Conservation (phyloP, 2,888 invertebrate species). For the Mimumesa dahlbomi region DNA sequence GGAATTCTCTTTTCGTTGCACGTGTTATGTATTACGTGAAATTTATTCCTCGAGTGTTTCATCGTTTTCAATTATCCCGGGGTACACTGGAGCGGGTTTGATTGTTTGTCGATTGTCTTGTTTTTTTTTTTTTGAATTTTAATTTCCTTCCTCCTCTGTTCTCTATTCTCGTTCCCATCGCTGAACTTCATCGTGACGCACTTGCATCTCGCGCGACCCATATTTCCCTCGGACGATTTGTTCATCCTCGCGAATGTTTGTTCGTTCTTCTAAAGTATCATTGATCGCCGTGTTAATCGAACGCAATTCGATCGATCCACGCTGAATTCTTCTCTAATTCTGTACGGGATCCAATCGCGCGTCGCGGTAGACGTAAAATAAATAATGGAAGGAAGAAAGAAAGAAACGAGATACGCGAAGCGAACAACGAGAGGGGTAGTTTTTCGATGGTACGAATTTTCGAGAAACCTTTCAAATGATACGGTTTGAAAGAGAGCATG, state of each 20-base stretch:
- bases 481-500: slow-evolving; percentile 27
- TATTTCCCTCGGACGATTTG: background rate
- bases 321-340: slow-evolving; percentile 38
- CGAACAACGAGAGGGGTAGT: slow-evolving; percentile 8
- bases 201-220: background rate
- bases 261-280: background rate
- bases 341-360: slow-evolving; percentile 58
- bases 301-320: slow-evolving; percentile 4
- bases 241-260: too few species aligned
- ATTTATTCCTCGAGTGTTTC: background rate
- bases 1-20: background rate
- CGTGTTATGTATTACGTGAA: background rate
- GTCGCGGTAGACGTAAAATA: slow-evolving; percentile 62
- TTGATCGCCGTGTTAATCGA: background rate
- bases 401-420: slow-evolving; percentile 13
- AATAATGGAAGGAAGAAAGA: slow-evolving; percentile 25
- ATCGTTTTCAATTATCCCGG: background rate
- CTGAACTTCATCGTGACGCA: background rate
- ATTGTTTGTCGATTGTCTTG: too few species aligned
- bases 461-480: slow-evolving; percentile 39
- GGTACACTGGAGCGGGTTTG: slow-evolving; percentile 1
- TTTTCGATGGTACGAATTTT: slow-evolving; percentile 19
- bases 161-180: background rate
- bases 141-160: background rate
- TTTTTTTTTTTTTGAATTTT: too few species aligned